phyloP scores from a whole-genome alignment of 2,113 vertebrate species.

The Toxostoma redivivum region DNA sequence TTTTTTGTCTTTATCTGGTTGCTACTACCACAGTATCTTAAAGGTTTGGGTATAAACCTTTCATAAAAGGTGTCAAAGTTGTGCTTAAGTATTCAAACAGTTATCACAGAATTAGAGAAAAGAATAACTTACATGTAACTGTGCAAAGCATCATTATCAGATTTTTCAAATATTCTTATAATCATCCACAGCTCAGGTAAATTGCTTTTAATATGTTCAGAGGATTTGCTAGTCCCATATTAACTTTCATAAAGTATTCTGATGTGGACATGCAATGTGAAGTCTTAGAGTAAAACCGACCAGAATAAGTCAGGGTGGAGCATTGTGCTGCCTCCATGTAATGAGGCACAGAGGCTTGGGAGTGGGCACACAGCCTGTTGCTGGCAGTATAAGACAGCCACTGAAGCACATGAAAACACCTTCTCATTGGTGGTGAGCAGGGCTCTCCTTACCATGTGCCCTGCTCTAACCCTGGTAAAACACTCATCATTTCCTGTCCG shows the following conservation, averaged over 20 bases:
- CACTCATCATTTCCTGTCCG: accelerated
- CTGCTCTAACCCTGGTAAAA: background rate
- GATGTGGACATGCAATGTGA: accelerated
- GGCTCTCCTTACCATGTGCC: background rate
- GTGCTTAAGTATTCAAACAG: background rate
- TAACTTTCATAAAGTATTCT: background rate
- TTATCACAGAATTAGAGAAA: background rate
- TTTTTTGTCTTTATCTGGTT: background rate
- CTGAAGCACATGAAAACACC: background rate
- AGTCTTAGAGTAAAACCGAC: no score
- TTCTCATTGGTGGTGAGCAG: background rate
- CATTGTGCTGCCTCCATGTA: no score
- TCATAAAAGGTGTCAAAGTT: background rate
- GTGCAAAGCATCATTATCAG: background rate
- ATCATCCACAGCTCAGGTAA: background rate
- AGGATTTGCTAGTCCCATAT: background rate
- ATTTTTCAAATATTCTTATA: background rate
- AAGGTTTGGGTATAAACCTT: background rate
- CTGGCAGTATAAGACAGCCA: accelerated
- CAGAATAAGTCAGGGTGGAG: background rate
- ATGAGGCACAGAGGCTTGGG: background rate
- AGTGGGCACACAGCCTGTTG: background rate
- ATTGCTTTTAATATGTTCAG: background rate
- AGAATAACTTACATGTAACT: background rate
- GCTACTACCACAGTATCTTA: background rate